Conservation (phyloP, 2,113 vertebrate species). For the Heterotis niloticus region DNA sequence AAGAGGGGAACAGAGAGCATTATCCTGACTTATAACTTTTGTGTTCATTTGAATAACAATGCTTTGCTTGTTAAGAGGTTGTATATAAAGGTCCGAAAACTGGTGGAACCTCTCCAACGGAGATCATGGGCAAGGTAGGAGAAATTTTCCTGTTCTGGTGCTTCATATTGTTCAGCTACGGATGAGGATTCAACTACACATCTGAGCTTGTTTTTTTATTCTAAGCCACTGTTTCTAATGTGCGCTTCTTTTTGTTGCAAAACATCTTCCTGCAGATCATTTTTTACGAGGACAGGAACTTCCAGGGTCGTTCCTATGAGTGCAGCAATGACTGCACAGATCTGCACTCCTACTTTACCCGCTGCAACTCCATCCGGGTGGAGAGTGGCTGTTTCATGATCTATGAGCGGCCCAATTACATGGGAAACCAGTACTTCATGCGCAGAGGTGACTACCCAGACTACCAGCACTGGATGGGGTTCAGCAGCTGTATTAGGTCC, state of each 20-base stretch:
- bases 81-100: slow-evolving; percentile 70
- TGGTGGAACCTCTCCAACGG: slow-evolving; percentile 65
- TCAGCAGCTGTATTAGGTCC: slow-evolving; percentile 57
- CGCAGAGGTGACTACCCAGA: slow-evolving; percentile 62
- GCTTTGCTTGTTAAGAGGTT: slow-evolving; percentile 62
- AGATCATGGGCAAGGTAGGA: slow-evolving; percentile 70
- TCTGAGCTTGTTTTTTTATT: not conserved
- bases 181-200: too few relatives aligned
- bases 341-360: slow-evolving; percentile 62
- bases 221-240: slow-evolving; percentile 3
- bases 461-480: slow-evolving; percentile 58
- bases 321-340: slow-evolving; percentile 63
- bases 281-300: slow-evolving; percentile 74
- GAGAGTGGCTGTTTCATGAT: slow-evolving; percentile 68
- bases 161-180: slow-evolving; percentile 15
- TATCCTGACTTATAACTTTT: slow-evolving; percentile 5
- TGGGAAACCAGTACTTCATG: slow-evolving; percentile 65
- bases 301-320: slow-evolving; percentile 72
- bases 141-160: slow-evolving; percentile 39
- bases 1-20: not conserved
- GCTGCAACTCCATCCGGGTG: slow-evolving; percentile 65
- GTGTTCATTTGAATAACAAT: slow-evolving; percentile 69
- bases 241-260: not conserved
- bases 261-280: slow-evolving; percentile 54
- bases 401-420: slow-evolving; percentile 65